Evolutionary conservation across 2,113 vertebrate genomes (phyloP).

Genomic region (Pedetes capensis): DNA sequence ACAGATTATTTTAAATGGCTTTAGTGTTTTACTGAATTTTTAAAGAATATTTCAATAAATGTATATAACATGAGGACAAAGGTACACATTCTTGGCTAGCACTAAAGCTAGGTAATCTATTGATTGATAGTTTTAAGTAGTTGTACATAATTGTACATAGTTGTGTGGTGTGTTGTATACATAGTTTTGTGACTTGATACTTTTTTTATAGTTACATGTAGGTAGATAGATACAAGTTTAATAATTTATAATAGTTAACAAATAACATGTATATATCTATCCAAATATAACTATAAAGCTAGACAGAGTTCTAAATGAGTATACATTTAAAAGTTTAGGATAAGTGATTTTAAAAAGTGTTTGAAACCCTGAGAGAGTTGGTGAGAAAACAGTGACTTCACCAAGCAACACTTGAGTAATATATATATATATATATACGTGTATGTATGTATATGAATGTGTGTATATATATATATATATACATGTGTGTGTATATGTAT

Average conservation of each 20-base stretch:
- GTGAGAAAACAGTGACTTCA: background rate
- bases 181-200: conserved; percentile 17
- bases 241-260: background rate
- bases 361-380: background rate
- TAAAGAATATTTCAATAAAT: background rate
- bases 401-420: conserved; percentile 1
- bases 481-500: too few relatives aligned
- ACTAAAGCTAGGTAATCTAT: background rate
- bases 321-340: background rate
- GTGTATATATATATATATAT: too few relatives aligned
- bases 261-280: background rate
- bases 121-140: background rate
- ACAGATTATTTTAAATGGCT: background rate
- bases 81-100: background rate
- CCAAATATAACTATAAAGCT: background rate
- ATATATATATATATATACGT: too few relatives aligned
- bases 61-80: background rate
- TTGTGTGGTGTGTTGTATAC: background rate
- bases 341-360: background rate
- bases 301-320: background rate
- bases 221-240: background rate
- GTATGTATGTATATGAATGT: too few relatives aligned
- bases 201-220: background rate
- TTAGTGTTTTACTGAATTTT: background rate
- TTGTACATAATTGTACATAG: background rate